Conservation (phyloP, 2,113 vertebrate genomes). For the Trichomycterus rosablanca region DNA sequence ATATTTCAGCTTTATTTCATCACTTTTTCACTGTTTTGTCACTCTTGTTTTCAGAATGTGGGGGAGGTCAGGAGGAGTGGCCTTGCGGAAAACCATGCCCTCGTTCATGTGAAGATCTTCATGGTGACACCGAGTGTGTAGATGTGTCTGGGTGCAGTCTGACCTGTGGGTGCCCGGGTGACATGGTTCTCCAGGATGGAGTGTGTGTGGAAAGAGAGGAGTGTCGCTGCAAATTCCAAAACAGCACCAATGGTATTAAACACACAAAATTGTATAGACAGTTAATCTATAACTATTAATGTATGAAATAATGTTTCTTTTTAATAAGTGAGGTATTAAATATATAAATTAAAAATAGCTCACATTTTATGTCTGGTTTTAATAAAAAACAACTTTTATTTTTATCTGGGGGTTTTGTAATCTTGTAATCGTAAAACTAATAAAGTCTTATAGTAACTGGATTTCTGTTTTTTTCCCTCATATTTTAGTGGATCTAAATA, state of each 20-base stretch:
- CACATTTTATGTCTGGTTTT: no score
- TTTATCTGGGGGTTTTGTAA: no score
- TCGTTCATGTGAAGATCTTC: constrained; percentile 78
- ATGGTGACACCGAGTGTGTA: constrained; percentile 64
- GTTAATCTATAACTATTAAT: no score
- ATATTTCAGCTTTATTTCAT: no score
- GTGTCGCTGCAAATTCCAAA: constrained; percentile 77
- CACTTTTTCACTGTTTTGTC: not conserved
- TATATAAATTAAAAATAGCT: no score
- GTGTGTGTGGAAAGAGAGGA: constrained; percentile 61
- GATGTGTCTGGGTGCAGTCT: constrained; percentile 58
- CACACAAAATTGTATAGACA: not conserved
- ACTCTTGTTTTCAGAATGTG: constrained; percentile 64
- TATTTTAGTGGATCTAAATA: constrained; percentile 41
- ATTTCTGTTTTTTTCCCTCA: not conserved
- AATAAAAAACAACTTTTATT: no score
- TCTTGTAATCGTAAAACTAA: not conserved
- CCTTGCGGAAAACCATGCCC: constrained; percentile 75
- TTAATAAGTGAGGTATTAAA: no score
- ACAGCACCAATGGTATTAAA: constrained; percentile 50
- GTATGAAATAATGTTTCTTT: no score
- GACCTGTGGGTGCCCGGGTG: constrained; percentile 72
- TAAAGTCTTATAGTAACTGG: not conserved
- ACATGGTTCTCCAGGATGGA: constrained; percentile 73
- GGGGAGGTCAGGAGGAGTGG: constrained; percentile 64